phyloP scores from a whole-genome alignment of 2,113 vertebrate species.

The Callopanchax toddi region DNA sequence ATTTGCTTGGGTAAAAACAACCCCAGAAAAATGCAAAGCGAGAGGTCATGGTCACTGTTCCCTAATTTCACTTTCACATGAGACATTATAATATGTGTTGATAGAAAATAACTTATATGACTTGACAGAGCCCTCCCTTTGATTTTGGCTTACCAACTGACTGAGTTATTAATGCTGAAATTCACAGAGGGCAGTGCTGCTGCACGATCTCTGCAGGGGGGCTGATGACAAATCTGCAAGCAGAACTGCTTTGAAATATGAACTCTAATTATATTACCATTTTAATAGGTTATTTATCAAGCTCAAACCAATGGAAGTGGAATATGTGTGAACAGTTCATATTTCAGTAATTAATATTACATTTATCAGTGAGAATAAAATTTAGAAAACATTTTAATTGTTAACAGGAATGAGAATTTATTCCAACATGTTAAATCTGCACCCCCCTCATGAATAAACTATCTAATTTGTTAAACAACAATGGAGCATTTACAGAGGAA shows the following conservation, averaged over 20 bases:
- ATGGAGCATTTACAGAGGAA: constrained; percentile 41
- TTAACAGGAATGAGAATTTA: too few species aligned
- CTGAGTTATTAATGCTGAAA: constrained; percentile 48
- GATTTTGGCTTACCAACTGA: constrained; percentile 36
- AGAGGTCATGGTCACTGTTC: constrained; percentile 3
- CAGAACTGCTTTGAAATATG: constrained; percentile 50
- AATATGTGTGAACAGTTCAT: not conserved
- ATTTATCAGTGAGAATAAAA: too few species aligned
- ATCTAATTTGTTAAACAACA: constrained; percentile 35
- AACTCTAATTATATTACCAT: constrained; percentile 51
- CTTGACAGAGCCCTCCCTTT: constrained; percentile 43
- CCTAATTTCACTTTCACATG: constrained; percentile 18
- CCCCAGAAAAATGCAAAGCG: not conserved
- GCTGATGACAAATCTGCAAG: constrained; percentile 39
- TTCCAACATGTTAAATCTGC: not conserved
- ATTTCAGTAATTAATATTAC: not conserved
- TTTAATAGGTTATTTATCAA: constrained; percentile 55
- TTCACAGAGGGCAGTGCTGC: constrained; percentile 33
- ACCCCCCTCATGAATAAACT: constrained; percentile 26
- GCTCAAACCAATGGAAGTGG: constrained; percentile 24
- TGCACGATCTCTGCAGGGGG: constrained; percentile 28
- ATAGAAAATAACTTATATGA: constrained; percentile 34
- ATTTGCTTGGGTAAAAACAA: not conserved
- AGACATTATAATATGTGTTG: constrained; percentile 22
- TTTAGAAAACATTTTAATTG: not conserved